A percentile compares a stretch with the other conserved stretches of the same genome.
Evolutionary conservation across 2,113 vertebrate species (phyloP).

Genomic region (Passer montanus): DNA sequence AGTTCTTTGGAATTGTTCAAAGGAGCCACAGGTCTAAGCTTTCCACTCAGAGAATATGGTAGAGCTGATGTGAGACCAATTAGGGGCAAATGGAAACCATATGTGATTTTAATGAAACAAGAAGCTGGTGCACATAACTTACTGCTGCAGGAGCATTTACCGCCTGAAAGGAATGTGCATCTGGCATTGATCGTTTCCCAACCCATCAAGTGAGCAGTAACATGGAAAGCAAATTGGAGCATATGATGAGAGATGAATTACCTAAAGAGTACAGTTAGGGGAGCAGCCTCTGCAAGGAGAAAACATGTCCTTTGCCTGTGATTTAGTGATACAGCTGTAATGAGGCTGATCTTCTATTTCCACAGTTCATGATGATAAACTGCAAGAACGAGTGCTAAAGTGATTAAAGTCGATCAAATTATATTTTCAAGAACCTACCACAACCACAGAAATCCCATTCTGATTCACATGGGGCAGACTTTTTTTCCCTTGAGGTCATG

Average conservation of each 20-base stretch:
- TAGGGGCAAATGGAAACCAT: slow-evolving; percentile 66
- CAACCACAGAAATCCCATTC: neutral
- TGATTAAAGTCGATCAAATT: neutral
- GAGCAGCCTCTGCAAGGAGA: neutral
- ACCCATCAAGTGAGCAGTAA: slow-evolving; percentile 22
- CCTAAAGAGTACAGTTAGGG: neutral
- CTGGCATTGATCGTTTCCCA: slow-evolving; percentile 51
- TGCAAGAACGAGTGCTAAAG: neutral
- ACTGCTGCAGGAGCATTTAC: slow-evolving; percentile 42
- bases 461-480: neutral
- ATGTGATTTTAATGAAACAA: slow-evolving; percentile 54
- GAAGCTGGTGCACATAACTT: slow-evolving; percentile 39
- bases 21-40: slow-evolving; percentile 18
- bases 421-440: neutral
- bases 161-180: slow-evolving; percentile 48
- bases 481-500: neutral
- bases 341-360: neutral
- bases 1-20: neutral
- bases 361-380: neutral
- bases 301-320: neutral
- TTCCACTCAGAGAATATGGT: slow-evolving; percentile 31
- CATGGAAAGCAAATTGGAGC: slow-evolving; percentile 35
- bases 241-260: slow-evolving; percentile 22
- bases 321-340: slow-evolving; percentile 33
- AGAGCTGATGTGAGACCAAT: slow-evolving; percentile 51